Percentiles rank a stretch among this genome's conserved stretches.
Evolutionary conservation across 2,888 invertebrate genomes (phyloP).

Genomic region (Luperina nickerlii): DNA sequence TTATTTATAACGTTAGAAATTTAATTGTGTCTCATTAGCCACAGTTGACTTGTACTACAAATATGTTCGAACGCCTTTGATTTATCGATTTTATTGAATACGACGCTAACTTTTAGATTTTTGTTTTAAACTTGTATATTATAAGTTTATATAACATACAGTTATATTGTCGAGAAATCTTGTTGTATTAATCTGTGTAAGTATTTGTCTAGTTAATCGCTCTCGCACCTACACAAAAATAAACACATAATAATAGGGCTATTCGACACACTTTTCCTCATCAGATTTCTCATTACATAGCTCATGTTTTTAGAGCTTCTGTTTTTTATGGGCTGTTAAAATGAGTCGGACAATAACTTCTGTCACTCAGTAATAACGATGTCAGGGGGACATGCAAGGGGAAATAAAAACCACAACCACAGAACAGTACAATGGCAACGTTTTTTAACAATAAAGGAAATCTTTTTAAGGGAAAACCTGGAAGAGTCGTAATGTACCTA

Average conservation of each 20-base stretch:
- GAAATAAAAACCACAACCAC: conserved; percentile 37
- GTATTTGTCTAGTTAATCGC: not conserved
- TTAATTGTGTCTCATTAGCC: no score
- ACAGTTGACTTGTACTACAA: not conserved
- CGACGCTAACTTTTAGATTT: no score
- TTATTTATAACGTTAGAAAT: no score
- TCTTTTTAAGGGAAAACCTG: conserved; percentile 31
- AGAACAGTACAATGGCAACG: conserved; percentile 27
- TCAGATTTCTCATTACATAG: conserved; percentile 41
- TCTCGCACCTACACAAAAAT: not conserved
- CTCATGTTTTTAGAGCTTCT: conserved; percentile 44
- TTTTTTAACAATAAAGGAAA: conserved; percentile 35
- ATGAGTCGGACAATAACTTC: conserved; percentile 48
- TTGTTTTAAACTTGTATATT: no score
- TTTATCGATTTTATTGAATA: no score
- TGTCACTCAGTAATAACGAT: conserved; percentile 38
- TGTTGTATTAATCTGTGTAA: not conserved
- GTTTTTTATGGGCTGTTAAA: conserved; percentile 60
- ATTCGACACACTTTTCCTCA: conserved; percentile 25
- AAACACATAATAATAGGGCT: conserved; percentile 24
- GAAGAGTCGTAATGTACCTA: not conserved
- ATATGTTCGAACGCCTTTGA: not conserved
- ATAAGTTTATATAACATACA: no score
- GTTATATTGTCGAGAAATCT: not conserved
- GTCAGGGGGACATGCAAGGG: conserved; percentile 27